Evolutionary conservation across 2,113 vertebrate species (phyloP), one percentile per base, ranked within the genome.

Genomic region (Oceanodroma tethys): DNA sequence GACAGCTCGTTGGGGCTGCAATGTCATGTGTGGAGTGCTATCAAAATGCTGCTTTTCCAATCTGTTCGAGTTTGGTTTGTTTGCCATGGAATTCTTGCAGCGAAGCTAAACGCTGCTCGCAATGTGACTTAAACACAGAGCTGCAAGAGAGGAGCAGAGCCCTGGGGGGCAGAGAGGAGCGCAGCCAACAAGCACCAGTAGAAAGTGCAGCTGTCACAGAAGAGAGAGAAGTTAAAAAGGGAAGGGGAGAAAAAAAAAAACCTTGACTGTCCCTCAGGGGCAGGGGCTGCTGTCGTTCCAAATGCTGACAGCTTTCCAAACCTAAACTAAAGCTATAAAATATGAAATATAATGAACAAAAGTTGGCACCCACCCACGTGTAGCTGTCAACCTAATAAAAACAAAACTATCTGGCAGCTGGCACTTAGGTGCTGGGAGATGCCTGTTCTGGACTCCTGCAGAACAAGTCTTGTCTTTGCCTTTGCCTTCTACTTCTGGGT

Each of bases 381-480:
- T 94, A 97, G 83, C 96, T 98, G 97, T 96, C 97, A 97, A 36
- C 92, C 96, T 97, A 97, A 97, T 97, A 95, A 97, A 97, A 98
- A 97, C 93, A 97, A 97, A 97, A 97, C 96, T 97, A 95, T 97
- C 91, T 97, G 97, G 96, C 97, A 98, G 96, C 97, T 98, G 97
- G 96, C 94, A 97, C 92, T 93, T 96, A 97, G 97, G 97, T 97
- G 83, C 82, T 75, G 62, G 48, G 83, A 94, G 91, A 95, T 97
- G 96, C 92, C 95, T 89, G 74, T 84, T 89, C 71, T 85, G 83
- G 86, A 67, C 84, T 96, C 92, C 84, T 84, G 70, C 79, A 86
- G 86, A 94, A 93, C 52, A 88, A 85, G 88, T 96, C 82, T 95
- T 85, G 81, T 50, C 70, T 90, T 90, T 85, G 81, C 55, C 70